phyloP scores from a whole-genome alignment of 2,797 vertebrate genomes.

The Rhyacichthys aspro region DNA sequence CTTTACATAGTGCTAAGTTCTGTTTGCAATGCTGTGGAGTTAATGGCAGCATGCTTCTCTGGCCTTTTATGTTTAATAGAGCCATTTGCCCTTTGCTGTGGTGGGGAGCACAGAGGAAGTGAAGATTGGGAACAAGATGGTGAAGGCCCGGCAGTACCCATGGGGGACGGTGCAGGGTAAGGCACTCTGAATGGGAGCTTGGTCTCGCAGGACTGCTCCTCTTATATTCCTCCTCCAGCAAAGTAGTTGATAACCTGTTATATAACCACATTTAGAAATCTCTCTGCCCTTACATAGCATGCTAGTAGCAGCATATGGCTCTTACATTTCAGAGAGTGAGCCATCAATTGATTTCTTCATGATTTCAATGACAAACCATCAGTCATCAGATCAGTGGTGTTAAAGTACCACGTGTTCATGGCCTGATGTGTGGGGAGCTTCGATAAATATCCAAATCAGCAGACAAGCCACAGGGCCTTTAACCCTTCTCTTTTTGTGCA shows the following conservation, averaged over 20 bases:
- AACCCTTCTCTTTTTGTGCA: background rate
- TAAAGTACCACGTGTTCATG: slow-evolving; percentile 29
- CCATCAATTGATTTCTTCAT: slow-evolving; percentile 31
- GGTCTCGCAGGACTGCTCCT: slow-evolving; percentile 27
- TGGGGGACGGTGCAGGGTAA: slow-evolving; percentile 98
- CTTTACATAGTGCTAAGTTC: background rate
- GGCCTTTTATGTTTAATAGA: slow-evolving; percentile 77
- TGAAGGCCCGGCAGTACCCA: slow-evolving; percentile 97
- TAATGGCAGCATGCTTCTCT: background rate
- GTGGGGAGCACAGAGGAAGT: slow-evolving; percentile 97
- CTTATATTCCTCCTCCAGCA: slow-evolving; percentile 26
- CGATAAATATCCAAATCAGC: slow-evolving; percentile 35
- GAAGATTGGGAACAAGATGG: slow-evolving; percentile 99
- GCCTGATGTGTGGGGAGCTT: slow-evolving; percentile 8
- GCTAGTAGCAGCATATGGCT: slow-evolving; percentile 20
- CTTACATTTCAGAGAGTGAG: slow-evolving; percentile 2
- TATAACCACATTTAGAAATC: slow-evolving; percentile 46
- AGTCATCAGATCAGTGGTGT: slow-evolving; percentile 4
- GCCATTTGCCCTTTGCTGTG: slow-evolving; percentile 96
- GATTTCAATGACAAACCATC: slow-evolving; percentile 7
- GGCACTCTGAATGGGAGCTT: slow-evolving; percentile 64
- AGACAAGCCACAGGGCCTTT: slow-evolving; percentile 18
- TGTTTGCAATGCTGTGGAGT: background rate
- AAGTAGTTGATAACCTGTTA: slow-evolving; percentile 43
- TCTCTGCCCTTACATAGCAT: slow-evolving; percentile 9